Conservation (phyloP, 2,888 invertebrate genomes). For the Lampropteryx suffumata region DNA sequence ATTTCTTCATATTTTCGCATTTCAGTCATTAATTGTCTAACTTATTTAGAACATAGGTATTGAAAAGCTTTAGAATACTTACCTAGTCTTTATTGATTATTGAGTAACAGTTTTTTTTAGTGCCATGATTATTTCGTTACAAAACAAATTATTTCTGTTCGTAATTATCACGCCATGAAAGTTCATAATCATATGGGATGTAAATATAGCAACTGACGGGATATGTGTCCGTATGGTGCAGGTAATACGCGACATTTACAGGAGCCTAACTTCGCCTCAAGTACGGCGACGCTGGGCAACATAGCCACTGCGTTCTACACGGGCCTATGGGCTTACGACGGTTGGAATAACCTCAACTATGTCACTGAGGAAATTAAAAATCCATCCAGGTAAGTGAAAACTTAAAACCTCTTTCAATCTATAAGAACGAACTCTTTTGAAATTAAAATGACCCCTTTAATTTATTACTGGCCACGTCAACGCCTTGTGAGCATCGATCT, state of each 20-base stretch:
- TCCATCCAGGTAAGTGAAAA: slow-evolving; percentile 89
- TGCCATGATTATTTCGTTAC: not conserved
- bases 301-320: slow-evolving; percentile 97
- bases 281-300: slow-evolving; percentile 88
- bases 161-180: slow-evolving; percentile 19
- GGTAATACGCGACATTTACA: slow-evolving; percentile 95
- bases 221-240: slow-evolving; percentile 82
- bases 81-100: no score
- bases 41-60: no score
- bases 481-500: no score
- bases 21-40: no score
- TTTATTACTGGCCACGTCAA: no score
- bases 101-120: not conserved
- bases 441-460: not conserved
- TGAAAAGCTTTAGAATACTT: no score
- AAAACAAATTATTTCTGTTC: slow-evolving; percentile 1
- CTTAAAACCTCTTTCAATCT: not conserved
- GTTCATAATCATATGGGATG: slow-evolving; percentile 53
- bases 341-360: slow-evolving; percentile 99
- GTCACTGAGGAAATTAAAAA: slow-evolving; percentile 99
- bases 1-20: slow-evolving; percentile 3
- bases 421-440: no score
- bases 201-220: slow-evolving; percentile 71
- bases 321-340: slow-evolving; percentile 97
- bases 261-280: slow-evolving; percentile 88